phyloP scores from a whole-genome alignment of 2,888 invertebrate species.

The Heliconius hortense region DNA sequence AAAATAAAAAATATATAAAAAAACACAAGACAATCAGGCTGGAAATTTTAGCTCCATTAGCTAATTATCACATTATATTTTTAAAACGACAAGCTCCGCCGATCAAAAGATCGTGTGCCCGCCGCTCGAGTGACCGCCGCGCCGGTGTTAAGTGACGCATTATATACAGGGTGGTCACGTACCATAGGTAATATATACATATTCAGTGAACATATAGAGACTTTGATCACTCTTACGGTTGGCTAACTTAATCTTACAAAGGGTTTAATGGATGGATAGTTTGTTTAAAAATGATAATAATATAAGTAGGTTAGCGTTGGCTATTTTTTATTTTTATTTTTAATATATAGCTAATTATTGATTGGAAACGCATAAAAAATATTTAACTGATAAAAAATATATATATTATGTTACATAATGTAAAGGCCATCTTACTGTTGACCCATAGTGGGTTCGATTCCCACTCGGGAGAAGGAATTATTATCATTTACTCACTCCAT shows the following conservation, averaged over 20 bases:
- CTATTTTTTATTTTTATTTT: constrained; percentile 1
- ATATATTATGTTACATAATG: too few species aligned
- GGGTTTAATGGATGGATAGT: constrained; percentile 40
- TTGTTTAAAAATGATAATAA: constrained; percentile 25
- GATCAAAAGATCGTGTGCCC: constrained; percentile 48
- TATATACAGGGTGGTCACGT: constrained; percentile 64
- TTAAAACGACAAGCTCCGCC: constrained; percentile 41
- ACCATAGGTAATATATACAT: constrained; percentile 59
- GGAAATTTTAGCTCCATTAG: constrained; percentile 40
- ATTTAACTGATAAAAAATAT: too few species aligned
- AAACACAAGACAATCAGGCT: constrained; percentile 38
- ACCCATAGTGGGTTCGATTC: neutral
- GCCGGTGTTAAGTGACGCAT: constrained; percentile 43
- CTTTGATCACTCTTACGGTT: constrained; percentile 64
- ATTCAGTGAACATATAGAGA: constrained; percentile 59
- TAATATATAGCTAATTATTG: neutral
- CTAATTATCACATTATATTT: constrained; percentile 31
- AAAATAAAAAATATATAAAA: constrained; percentile 6
- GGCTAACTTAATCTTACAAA: constrained; percentile 61
- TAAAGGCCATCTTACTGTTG: too few species aligned
- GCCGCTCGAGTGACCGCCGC: constrained; percentile 48
- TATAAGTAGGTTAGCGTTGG: constrained; percentile 30
- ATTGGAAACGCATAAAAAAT: neutral
- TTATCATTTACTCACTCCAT: neutral
- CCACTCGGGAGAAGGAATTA: neutral